Conservation (phyloP, 1,140 invertebrate species). For the Cotesia glomerata region DNA sequence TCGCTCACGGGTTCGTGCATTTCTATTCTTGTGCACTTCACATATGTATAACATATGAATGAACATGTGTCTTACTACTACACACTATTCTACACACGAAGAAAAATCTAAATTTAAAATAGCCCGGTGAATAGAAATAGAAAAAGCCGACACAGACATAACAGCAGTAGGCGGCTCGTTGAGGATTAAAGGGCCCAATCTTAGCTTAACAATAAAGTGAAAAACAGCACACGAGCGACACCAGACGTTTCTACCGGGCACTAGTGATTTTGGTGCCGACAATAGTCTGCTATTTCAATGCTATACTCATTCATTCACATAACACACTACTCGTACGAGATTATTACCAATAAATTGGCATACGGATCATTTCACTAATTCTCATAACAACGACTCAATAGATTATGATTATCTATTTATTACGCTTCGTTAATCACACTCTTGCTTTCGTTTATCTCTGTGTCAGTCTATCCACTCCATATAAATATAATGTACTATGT, state of each 20-base stretch:
- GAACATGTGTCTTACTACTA: too few species aligned
- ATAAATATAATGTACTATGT: background rate
- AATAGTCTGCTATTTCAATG: background rate
- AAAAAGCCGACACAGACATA: constrained; percentile 13
- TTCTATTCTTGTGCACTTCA: too few species aligned
- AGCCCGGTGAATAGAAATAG: background rate
- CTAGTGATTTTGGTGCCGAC: background rate
- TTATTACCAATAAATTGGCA: constrained; percentile 62
- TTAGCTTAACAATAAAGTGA: constrained; percentile 12
- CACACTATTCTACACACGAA: too few species aligned
- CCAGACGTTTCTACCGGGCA: background rate
- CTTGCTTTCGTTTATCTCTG: background rate
- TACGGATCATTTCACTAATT: constrained; percentile 62
- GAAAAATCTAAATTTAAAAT: background rate
- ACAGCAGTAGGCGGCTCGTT: constrained; percentile 1
- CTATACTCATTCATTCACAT: background rate
- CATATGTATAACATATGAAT: too few species aligned
- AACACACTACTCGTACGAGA: constrained; percentile 34
- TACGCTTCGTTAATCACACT: constrained; percentile 52
- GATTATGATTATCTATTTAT: constrained; percentile 64
- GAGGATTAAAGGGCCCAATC: constrained; percentile 15
- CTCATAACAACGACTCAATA: constrained; percentile 60
- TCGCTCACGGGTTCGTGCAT: too few species aligned
- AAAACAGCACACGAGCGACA: constrained; percentile 24
- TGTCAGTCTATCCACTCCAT: background rate